Base-by-base conservation (phyloP, 2,797 vertebrate genomes). In the Cossypha niveicapilla region DNA sequence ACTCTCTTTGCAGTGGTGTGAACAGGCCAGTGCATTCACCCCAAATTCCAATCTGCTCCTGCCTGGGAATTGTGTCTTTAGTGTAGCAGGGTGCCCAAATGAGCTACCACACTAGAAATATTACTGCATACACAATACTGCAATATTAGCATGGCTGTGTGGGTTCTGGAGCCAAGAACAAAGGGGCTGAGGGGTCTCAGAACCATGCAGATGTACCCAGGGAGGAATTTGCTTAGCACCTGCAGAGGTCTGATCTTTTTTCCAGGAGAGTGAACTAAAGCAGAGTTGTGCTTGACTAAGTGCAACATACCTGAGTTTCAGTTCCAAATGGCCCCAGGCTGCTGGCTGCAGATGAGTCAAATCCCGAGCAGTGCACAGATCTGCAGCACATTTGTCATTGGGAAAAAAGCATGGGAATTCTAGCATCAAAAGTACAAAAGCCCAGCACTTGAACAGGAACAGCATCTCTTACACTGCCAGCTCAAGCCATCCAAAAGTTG, bases 401-500 rank as follows among this genome's bases (percentile, higher is more conserved):
- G 19, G 93, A 83, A 92, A 65, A 65, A 85, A 79, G 58, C 41
- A 86, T 51, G 86, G 65, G 80, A 96, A 90, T 77, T 92, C 75
- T 56, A 80, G 57, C 78, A 91, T 57, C 56, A 81, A 63, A 94
- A 92, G 70, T 48, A 75, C 23, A 86, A 90, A 88, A 81, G n/a
- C 23, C 17, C 61, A 58, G 90, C 32, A 10, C 9, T 85, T 92
- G 45, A 96, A 92, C 42, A 94, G 86, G 74, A 95, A 90, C 63
- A 82, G 34, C 3, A 0, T 56, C 62, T 91, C 35, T 83, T 48
- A 50, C 35, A 11, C 13, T n/a, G 84, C 65, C 84, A 92, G 35
- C 54, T 67, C 48, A 3, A 94, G 61, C 73, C 71, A 94, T 94
- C 88, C 94, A 94, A 90, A 94, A 93, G 77, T 86, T 94, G 61